Evolutionary conservation across 2,797 vertebrate genomes (phyloP).

Genomic region (Enteromius mattozi): DNA sequence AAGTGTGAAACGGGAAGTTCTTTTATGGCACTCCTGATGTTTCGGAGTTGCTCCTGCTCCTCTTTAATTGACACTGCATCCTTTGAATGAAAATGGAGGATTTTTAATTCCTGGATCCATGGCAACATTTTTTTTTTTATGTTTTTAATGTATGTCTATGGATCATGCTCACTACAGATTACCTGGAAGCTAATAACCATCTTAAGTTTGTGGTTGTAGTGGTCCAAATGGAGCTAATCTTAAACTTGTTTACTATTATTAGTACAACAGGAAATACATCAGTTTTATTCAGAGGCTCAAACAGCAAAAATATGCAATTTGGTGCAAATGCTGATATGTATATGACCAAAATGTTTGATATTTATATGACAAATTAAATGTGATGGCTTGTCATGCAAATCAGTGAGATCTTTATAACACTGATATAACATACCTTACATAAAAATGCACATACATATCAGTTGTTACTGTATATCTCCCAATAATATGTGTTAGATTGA

Average conservation of each 20-base stretch:
- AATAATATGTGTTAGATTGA: neutral
- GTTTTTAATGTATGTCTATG: neutral
- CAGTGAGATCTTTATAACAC: neutral
- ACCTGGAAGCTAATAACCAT: neutral
- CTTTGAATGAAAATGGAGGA: slow-evolving; percentile 68
- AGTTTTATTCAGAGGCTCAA: neutral
- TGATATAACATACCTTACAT: neutral
- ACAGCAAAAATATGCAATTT: neutral
- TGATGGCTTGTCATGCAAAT: neutral
- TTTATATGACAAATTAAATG: neutral
- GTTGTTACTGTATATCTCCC: neutral
- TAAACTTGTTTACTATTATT: neutral
- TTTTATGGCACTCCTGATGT: slow-evolving; percentile 89
- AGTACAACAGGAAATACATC: neutral
- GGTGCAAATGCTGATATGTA: neutral
- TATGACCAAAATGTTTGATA: neutral
- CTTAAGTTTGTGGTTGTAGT: neutral
- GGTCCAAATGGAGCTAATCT: neutral
- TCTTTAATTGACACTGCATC: slow-evolving; percentile 84
- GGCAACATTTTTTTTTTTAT: too few species aligned
- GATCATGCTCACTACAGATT: neutral
- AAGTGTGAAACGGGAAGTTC: slow-evolving; percentile 92
- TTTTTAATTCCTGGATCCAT: neutral
- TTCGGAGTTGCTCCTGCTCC: slow-evolving; percentile 84
- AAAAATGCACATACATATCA: neutral